These are phyloP conservation scores for Pollenia angustigena DNA, from an alignment of 2,888 invertebrate genomes.

Conservation along the genomic window DNA sequence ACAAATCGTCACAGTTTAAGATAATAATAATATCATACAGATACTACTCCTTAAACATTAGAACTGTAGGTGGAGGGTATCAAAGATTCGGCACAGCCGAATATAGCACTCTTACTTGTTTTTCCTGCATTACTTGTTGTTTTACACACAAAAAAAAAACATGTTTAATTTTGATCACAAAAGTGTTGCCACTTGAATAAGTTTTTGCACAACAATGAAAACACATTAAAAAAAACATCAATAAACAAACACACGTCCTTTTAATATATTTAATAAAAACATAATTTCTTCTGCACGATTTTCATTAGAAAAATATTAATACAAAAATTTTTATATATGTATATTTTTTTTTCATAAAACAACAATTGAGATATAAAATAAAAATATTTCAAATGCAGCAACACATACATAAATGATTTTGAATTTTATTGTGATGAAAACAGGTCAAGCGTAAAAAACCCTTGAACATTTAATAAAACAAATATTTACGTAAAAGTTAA, in stretches of 20 bases:
- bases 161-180: conserved; percentile 70
- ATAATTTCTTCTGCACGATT: conserved; percentile 16
- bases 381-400: conserved; percentile 16
- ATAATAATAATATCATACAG: too few species aligned
- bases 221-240: conserved; percentile 13
- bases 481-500: conserved; percentile 11
- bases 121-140: neutral
- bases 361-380: neutral
- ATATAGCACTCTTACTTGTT: too few species aligned
- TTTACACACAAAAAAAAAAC: conserved; percentile 19
- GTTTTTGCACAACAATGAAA: conserved; percentile 50
- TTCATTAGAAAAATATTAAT: conserved; percentile 7
- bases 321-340: conserved; percentile 37
- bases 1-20: too few species aligned
- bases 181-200: conserved; percentile 68
- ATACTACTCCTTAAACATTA: too few species aligned
- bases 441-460: conserved; percentile 50
- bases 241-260: neutral
- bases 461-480: conserved; percentile 31
- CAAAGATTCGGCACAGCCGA: too few species aligned
- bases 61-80: too few species aligned
- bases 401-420: conserved; percentile 33
- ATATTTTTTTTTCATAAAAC: neutral
- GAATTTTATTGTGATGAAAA: conserved; percentile 39
- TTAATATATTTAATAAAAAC: conserved; percentile 43